A percentile compares a stretch with the other conserved stretches of the same genome.
These are phyloP conservation scores for Pharmacophagus antenor DNA, from an alignment of 2,888 invertebrate species.

Conservation along the genomic window DNA sequence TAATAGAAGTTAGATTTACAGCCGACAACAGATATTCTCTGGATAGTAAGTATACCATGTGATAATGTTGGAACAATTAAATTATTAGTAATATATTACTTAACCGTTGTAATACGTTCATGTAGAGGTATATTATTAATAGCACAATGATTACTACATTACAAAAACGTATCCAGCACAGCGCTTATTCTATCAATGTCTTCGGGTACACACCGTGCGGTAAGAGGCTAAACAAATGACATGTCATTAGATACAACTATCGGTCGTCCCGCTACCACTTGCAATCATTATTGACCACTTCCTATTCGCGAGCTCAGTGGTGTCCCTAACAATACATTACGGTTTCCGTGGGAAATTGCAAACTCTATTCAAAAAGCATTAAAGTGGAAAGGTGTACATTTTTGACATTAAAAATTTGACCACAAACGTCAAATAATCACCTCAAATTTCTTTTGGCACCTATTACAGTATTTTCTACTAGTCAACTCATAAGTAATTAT, in stretches of 20 bases:
- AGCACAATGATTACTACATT: neutral
- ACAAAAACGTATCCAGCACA: constrained; percentile 6
- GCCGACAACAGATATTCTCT: too few species aligned
- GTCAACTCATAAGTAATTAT: neutral
- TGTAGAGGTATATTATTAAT: neutral
- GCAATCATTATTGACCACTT: constrained; percentile 64
- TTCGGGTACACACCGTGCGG: constrained; percentile 10
- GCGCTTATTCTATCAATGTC: constrained; percentile 19
- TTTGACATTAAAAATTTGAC: neutral
- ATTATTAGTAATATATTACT: neutral
- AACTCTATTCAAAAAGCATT: constrained; percentile 37
- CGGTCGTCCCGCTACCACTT: constrained; percentile 39
- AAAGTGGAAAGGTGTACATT: neutral
- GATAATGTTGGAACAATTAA: too few species aligned
- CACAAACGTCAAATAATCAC: neutral
- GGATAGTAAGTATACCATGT: too few species aligned
- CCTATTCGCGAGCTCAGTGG: constrained; percentile 51
- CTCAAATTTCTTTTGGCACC: neutral
- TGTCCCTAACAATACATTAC: constrained; percentile 47
- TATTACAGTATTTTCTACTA: neutral
- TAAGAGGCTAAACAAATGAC: constrained; percentile 48
- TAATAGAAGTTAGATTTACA: too few species aligned
- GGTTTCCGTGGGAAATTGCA: constrained; percentile 63
- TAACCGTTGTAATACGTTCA: neutral
- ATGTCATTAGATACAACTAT: constrained; percentile 62